A percentile compares a stretch with the other conserved stretches of the same genome.
These are phyloP conservation scores for Craniophora ligustri DNA, from an alignment of 2,888 invertebrate genomes.

Conservation along the genomic window DNA sequence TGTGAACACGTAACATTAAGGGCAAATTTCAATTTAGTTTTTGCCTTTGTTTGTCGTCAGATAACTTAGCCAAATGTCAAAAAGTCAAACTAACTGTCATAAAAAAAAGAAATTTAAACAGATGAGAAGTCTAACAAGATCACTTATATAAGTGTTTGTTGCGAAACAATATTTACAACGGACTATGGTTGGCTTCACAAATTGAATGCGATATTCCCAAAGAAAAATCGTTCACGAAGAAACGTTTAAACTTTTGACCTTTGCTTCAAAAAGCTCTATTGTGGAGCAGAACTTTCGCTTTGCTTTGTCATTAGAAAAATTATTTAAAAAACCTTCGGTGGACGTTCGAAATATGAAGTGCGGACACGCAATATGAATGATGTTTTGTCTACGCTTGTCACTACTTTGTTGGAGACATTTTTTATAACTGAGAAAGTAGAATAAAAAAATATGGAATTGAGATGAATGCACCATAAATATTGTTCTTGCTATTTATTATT, in stretches of 20 bases:
- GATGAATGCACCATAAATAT: too few species aligned
- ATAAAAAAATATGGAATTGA: too few species aligned
- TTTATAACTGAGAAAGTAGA: background rate
- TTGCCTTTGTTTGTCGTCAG: too few species aligned
- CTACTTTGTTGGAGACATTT: background rate
- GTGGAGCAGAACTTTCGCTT: conserved; percentile 72
- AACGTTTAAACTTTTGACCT: conserved; percentile 66
- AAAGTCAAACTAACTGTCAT: conserved; percentile 13
- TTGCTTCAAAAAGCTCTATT: conserved; percentile 60
- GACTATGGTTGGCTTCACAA: conserved; percentile 56
- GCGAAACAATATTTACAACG: conserved; percentile 62
- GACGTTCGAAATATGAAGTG: conserved; percentile 39
- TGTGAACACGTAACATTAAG: too few species aligned
- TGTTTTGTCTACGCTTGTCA: conserved; percentile 15
- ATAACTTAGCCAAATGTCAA: too few species aligned
- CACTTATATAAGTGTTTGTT: conserved; percentile 49
- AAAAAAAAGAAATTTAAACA: conserved; percentile 39
- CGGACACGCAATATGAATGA: conserved; percentile 20
- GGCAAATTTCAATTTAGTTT: too few species aligned
- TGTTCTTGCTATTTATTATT: too few species aligned
- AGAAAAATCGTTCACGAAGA: conserved; percentile 67
- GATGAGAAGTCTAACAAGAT: conserved; percentile 48
- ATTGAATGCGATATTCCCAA: conserved; percentile 60
- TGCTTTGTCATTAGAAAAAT: conserved; percentile 65
- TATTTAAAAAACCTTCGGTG: conserved; percentile 37